Evolutionary conservation across 1,140 invertebrate genomes (phyloP).

Genomic region (Diabrotica virgifera): DNA sequence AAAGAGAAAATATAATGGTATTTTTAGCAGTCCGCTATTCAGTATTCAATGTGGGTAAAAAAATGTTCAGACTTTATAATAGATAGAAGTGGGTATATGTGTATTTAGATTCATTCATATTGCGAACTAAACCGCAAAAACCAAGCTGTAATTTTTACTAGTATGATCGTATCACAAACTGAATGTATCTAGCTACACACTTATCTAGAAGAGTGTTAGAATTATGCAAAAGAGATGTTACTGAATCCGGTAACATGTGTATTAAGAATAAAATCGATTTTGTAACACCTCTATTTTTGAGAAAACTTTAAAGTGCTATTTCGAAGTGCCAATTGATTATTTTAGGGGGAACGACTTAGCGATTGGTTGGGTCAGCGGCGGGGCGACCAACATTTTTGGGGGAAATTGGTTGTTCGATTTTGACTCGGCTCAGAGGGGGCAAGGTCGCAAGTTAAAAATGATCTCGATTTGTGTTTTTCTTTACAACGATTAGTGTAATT

Average conservation of each 20-base stretch:
- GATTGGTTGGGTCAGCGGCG: constrained; percentile 17
- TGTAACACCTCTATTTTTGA: constrained; percentile 2
- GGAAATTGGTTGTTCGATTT: neutral
- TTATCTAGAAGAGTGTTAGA: constrained; percentile 18
- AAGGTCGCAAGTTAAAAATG: constrained; percentile 11
- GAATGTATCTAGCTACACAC: no score
- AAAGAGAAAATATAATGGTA: constrained; percentile 28
- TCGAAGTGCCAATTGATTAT: constrained; percentile 46
- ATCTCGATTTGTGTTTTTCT: constrained; percentile 23
- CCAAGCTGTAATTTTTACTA: no score
- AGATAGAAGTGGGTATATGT: no score
- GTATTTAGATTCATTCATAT: no score
- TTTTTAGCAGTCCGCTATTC: constrained; percentile 38
- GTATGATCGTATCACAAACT: no score
- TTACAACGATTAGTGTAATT: constrained; percentile 11
- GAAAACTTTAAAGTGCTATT: constrained; percentile 43
- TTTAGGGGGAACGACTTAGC: constrained; percentile 24
- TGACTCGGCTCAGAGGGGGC: neutral
- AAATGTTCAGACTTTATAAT: constrained; percentile 4
- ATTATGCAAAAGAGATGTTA: constrained; percentile 10
- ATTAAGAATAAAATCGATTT: neutral
- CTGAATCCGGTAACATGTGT: no score
- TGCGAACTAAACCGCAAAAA: no score
- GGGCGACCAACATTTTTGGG: constrained; percentile 4
- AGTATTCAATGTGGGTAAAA: constrained; percentile 40